phyloP scores from a whole-genome alignment of 2,113 vertebrate genomes.

The Clarias macrocephalus region DNA sequence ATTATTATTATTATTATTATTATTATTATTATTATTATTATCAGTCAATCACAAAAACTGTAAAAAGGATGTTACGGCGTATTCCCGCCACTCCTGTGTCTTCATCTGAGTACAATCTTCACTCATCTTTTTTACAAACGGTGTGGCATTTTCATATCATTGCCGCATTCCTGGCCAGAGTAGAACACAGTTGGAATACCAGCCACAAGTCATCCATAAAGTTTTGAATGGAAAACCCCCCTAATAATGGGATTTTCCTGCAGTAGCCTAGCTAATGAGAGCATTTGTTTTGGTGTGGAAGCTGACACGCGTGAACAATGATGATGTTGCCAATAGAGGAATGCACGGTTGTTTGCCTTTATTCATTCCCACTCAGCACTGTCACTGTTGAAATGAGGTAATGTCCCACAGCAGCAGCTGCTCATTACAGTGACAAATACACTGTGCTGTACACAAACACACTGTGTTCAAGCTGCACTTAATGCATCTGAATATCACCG shows the following conservation, averaged over 20 bases:
- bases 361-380: slow-evolving; percentile 35
- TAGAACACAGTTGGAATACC: background rate
- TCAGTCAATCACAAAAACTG: background rate
- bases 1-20: background rate
- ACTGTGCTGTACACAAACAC: slow-evolving; percentile 29
- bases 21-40: background rate
- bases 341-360: slow-evolving; percentile 1
- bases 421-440: slow-evolving; percentile 45
- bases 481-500: background rate
- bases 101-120: background rate
- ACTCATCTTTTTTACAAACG: background rate
- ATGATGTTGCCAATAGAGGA: slow-evolving; percentile 19
- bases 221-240: background rate
- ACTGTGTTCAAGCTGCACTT: background rate
- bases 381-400: slow-evolving; percentile 35
- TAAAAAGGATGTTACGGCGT: background rate
- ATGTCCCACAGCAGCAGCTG: slow-evolving; percentile 12
- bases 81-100: background rate
- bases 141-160: background rate
- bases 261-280: slow-evolving; percentile 24
- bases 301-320: slow-evolving; percentile 23
- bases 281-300: slow-evolving; percentile 21
- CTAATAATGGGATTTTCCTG: slow-evolving; percentile 8
- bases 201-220: background rate
- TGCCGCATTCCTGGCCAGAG: background rate